phyloP scores from a whole-genome alignment of 2,113 vertebrate genomes.

The Scalopus aquaticus region DNA sequence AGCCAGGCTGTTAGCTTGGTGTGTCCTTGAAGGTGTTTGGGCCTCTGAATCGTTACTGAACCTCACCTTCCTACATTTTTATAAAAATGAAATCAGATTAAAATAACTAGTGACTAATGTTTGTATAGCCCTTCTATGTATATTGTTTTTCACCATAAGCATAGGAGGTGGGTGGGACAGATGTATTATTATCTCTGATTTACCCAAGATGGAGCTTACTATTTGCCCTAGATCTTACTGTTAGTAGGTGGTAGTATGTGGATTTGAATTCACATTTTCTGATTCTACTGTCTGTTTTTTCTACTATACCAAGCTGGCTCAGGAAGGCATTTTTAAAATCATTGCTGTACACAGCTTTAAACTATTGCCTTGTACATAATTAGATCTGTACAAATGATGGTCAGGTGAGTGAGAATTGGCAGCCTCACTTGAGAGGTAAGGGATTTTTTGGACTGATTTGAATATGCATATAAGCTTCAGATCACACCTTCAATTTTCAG shows the following conservation, averaged over 20 bases:
- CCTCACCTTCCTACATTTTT: slow-evolving; percentile 53
- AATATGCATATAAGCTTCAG: background rate
- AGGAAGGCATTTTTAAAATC: slow-evolving; percentile 15
- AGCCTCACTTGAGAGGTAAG: background rate
- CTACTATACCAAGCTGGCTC: background rate
- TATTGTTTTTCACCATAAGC: slow-evolving; percentile 41
- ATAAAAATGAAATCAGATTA: slow-evolving; percentile 61
- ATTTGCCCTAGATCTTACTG: background rate
- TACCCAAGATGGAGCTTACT: slow-evolving; percentile 1
- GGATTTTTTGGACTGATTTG: background rate
- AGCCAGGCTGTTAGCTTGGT: background rate
- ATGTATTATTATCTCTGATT: background rate
- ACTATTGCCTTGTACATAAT: background rate
- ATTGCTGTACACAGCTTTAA: background rate
- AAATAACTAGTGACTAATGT: slow-evolving; percentile 68
- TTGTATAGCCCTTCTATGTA: slow-evolving; percentile 36
- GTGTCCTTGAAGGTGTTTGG: slow-evolving; percentile 45
- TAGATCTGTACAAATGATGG: background rate
- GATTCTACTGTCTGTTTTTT: background rate
- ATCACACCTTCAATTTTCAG: background rate
- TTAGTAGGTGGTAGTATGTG: background rate
- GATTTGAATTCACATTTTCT: background rate
- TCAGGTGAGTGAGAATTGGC: background rate
- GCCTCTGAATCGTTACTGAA: slow-evolving; percentile 43
- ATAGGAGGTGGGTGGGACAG: background rate